Evolutionary conservation across 2,113 vertebrate species (phyloP).

Genomic region (Burhinus bistriatus): DNA sequence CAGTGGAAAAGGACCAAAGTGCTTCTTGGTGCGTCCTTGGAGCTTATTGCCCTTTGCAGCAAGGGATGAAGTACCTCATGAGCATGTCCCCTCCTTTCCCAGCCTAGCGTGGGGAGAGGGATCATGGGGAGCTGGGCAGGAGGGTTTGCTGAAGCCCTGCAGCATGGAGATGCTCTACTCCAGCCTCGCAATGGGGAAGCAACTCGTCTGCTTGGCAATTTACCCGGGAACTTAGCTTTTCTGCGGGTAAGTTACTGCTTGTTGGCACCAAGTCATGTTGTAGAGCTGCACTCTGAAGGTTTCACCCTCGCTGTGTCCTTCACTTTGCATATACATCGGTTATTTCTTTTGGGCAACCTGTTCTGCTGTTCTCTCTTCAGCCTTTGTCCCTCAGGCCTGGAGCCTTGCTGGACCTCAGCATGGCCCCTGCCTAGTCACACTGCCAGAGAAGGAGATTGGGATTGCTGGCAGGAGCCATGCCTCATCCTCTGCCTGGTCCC

Average conservation of each 20-base stretch:
- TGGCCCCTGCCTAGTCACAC: background rate
- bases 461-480: background rate
- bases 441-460: background rate
- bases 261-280: background rate
- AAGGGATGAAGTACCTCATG: background rate
- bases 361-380: background rate
- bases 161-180: background rate
- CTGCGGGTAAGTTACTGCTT: background rate
- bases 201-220: background rate
- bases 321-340: background rate
- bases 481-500: background rate
- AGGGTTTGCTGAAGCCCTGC: background rate
- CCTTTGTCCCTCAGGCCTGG: background rate
- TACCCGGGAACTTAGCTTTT: background rate
- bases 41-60: background rate
- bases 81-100: background rate
- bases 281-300: background rate
- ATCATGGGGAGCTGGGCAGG: background rate
- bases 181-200: background rate
- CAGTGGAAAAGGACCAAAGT: background rate
- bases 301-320: fast-evolving
- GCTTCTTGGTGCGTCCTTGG: background rate
- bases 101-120: background rate
- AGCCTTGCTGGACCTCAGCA: background rate
- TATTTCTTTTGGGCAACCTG: background rate